A percentile compares a stretch with the other conserved stretches of the same genome.
phyloP scores from a whole-genome alignment of 2,888 invertebrate species.

The Yponomeuta evonymella region DNA sequence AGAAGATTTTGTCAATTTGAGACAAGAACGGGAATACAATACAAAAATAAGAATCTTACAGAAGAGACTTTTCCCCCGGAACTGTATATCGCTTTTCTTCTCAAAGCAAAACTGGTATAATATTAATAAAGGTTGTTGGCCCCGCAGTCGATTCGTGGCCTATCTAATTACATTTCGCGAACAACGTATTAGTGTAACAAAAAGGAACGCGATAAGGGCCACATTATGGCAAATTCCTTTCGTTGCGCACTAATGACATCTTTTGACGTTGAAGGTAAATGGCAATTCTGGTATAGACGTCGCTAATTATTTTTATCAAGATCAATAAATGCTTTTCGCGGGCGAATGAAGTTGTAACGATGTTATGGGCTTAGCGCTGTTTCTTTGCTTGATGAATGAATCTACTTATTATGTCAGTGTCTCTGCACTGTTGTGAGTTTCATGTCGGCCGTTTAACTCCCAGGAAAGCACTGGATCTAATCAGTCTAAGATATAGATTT shows the following conservation, averaged over 20 bases:
- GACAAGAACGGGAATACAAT: too few species aligned
- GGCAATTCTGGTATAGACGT: not conserved
- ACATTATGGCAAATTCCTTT: slow-evolving; percentile 7
- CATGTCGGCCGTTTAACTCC: too few species aligned
- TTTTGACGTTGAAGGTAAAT: slow-evolving; percentile 7
- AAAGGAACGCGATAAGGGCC: slow-evolving; percentile 6
- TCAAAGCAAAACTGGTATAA: not conserved
- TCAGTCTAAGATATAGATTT: too few species aligned
- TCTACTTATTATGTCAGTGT: too few species aligned
- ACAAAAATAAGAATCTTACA: not conserved
- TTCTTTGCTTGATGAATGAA: not conserved
- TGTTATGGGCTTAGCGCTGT: not conserved
- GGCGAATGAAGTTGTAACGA: not conserved
- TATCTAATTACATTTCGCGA: slow-evolving; percentile 11
- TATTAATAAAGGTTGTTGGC: slow-evolving; percentile 7
- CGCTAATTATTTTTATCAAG: slow-evolving; percentile 10
- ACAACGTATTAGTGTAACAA: slow-evolving; percentile 3
- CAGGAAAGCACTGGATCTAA: too few species aligned
- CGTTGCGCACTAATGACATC: not conserved
- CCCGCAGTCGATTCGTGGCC: slow-evolving; percentile 1
- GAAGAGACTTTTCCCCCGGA: not conserved
- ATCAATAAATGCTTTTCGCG: slow-evolving; percentile 6
- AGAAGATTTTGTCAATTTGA: too few species aligned
- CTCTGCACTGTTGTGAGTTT: too few species aligned
- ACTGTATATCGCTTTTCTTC: not conserved